phyloP scores from a whole-genome alignment of 2,113 vertebrate species.

The Micromys minutus region DNA sequence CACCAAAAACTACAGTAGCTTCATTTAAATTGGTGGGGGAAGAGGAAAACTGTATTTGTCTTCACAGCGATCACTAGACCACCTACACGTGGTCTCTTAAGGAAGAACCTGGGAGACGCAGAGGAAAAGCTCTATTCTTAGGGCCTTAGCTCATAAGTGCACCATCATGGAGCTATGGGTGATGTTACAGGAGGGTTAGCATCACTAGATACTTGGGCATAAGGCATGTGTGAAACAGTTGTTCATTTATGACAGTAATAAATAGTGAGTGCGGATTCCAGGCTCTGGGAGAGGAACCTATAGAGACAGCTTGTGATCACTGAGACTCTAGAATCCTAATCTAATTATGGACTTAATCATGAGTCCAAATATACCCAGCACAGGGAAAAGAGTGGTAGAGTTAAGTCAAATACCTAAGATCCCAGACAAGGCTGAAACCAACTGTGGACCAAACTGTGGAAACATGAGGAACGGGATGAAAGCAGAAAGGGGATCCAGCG shows the following conservation, averaged over 20 bases:
- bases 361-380: background rate
- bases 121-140: background rate
- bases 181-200: background rate
- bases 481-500: background rate
- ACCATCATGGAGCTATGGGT: background rate
- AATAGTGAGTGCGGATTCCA: background rate
- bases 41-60: slow-evolving; percentile 18
- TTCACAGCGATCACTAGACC: slow-evolving; percentile 12
- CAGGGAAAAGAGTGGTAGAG: background rate
- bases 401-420: background rate
- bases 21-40: slow-evolving; percentile 15
- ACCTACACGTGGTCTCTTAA: background rate
- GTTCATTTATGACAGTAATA: background rate
- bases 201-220: background rate
- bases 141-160: background rate
- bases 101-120: background rate
- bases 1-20: background rate
- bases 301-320: background rate
- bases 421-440: background rate
- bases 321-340: background rate
- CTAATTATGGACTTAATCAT: background rate
- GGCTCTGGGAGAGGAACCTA: background rate
- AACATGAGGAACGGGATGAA: background rate
- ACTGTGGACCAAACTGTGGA: background rate
- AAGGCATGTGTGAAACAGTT: background rate